Percentiles rank a stretch among this genome's conserved stretches.
Evolutionary conservation across 2,113 vertebrate genomes (phyloP).

Genomic region (Rhinolophus ferrumequinum): DNA sequence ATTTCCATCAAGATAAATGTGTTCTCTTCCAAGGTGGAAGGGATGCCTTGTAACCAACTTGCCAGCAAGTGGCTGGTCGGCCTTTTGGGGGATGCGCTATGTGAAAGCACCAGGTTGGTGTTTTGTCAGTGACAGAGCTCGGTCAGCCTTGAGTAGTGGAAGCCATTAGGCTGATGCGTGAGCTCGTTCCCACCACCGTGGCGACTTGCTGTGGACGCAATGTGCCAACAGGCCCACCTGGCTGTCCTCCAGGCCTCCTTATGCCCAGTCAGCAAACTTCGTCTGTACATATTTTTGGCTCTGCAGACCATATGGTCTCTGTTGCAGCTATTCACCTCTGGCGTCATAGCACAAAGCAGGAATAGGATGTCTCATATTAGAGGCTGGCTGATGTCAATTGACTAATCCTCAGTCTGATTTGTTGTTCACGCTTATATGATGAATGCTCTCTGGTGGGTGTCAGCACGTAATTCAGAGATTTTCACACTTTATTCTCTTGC

Average conservation of each 20-base stretch:
- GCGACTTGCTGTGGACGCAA: not conserved
- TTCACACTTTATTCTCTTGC: not conserved
- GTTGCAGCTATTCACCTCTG: not conserved
- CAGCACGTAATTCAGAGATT: not conserved
- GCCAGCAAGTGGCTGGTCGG: not conserved
- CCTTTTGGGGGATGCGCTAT: not conserved
- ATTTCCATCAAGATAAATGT: not conserved
- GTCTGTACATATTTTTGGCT: not conserved
- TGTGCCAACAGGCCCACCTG: not conserved
- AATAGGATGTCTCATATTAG: not conserved
- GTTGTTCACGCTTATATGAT: not conserved
- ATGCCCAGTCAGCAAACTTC: not conserved
- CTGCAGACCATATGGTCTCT: not conserved
- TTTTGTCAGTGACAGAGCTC: not conserved
- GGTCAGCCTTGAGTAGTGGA: no score
- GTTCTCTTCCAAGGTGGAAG: not conserved
- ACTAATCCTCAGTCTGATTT: not conserved
- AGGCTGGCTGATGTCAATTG: not conserved
- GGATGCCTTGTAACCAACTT: not conserved
- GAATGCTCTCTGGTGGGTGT: not conserved
- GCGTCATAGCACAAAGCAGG: not conserved
- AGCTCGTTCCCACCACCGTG: accelerated
- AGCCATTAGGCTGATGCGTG: not conserved
- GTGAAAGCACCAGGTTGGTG: not conserved
- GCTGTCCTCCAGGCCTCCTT: not conserved